Evolutionary conservation across 2,113 vertebrate genomes (phyloP), one percentile per base, ranked within the genome.

Genomic region (Cariama cristata): DNA sequence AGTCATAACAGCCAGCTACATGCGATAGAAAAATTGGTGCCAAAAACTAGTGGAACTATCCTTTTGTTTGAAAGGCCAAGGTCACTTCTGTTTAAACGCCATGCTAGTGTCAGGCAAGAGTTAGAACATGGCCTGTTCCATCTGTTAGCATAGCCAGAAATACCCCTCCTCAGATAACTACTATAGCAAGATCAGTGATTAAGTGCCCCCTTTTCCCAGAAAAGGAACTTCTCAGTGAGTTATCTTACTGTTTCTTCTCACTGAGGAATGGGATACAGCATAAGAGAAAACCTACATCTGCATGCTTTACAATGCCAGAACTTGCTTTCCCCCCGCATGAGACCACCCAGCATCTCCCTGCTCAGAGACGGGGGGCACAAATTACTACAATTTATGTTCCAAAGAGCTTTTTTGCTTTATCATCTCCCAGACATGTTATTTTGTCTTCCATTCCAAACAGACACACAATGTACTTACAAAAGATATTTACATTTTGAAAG

Each of bases 401-500:
- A 45, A 14, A 74, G 14, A 85, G 44, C 42, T 68, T 84, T 84
- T 91, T 26, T 75, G 35, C 67, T 84, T 79, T 53, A 59, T 88
- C 53, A 16, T 75, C 85, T 94, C 80, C 58, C 69, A 95, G 95
- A 64, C 84, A 82, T n/a, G 58, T 91, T 95, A 60, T 90, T 97
- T 90, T 90, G 75, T 88, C 88, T 84, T 67, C 80, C n/a, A 50
- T 67, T 79, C 92, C 88, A 42, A 77, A 85, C 59, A 93, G 91
- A 81, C 86, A 80, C 76, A 67, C 42, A 1, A 1, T 52, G 63
- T 93, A 73, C 95, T 90, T 60, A 60, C 3, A n/a, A 52, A 44
- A 72, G 59, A 55, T 95, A 94, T 94, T 94, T 96, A 92, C 71
- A 76, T 90, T 91, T 88, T 79, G 58, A 95, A 91, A 90, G 87